Base-by-base conservation (phyloP, 2,888 invertebrate species). In the Arrhopalites spinosus region DNA sequence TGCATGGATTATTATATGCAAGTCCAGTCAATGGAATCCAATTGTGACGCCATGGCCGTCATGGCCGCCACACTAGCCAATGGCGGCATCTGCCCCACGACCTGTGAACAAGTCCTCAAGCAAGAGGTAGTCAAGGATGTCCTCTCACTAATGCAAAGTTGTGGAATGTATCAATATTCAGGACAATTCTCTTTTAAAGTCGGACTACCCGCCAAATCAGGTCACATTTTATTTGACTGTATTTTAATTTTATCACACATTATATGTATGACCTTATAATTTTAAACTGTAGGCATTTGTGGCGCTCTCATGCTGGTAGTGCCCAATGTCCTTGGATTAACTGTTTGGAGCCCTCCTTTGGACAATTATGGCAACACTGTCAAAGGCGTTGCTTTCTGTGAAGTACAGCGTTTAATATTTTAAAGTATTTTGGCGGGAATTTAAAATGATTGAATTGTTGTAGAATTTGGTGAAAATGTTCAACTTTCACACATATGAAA, bases 1-100 rank as follows among this genome's bases (percentile, higher is more conserved):
- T 92, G 93, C 80, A 92, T 98, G 92, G 98, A 98, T 85, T 96
- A 96, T 85, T 98, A 98, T 86, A 98, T 98, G 85, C 98, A 97
- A 89, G 95, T 94, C n/a, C n/a, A n/a, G n/a, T n/a, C n/a, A n/a
- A n/a, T 98, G 90, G 98, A 98, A 87, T 92, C 94, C 0, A 97
- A 92, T 83, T 95, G 95, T 86, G 98, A 98, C 84, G 91, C 93
- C 1, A 92, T 94, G 88, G 90, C 96, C 1, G 93, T 98, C 59
- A 95, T 98, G 89, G 97, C 96, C 0, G 94, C 96, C 1, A 97
- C 98, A 1, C 86, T 98, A 82, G 98, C 98, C 0, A 98, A 98
- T 84, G 98, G 98, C 27, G 98, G 98, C n/a, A 95, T 98, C 80
- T 98, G 98, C 85, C 98, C 98, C 0, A 91, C 95, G 73, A 97